Conservation (phyloP, 1,140 invertebrate genomes). For the Bathynomus jamesi region DNA sequence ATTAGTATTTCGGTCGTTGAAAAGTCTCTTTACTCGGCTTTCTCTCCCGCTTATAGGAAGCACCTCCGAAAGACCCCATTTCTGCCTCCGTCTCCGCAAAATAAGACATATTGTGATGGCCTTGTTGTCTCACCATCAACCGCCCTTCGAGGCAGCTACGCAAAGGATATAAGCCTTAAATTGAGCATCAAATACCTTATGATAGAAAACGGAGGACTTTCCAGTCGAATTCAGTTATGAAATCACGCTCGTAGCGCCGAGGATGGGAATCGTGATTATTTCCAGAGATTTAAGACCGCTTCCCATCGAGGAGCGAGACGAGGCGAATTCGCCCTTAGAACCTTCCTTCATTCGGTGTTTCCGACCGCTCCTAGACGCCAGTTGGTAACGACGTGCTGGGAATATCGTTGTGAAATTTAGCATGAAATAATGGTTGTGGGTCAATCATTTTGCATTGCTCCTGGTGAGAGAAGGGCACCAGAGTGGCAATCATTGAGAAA, state of each 20-base stretch:
- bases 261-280: constrained; percentile 28
- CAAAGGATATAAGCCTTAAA: constrained; percentile 23
- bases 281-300: constrained; percentile 3
- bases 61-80: too few species aligned
- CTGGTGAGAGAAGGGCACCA: constrained; percentile 32
- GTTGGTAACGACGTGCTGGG: constrained; percentile 13
- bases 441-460: constrained; percentile 35
- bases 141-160: background rate
- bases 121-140: background rate
- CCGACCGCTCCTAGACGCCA: background rate
- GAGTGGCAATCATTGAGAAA: constrained; percentile 29
- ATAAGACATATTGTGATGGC: background rate
- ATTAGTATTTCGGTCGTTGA: too few species aligned
- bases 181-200: constrained; percentile 33
- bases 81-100: too few species aligned
- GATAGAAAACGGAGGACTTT: constrained; percentile 27
- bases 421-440: constrained; percentile 35
- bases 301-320: background rate
- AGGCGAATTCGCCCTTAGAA: background rate
- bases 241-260: constrained; percentile 25
- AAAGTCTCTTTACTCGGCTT: too few species aligned
- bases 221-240: constrained; percentile 32
- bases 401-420: constrained; percentile 34
- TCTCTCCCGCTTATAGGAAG: too few species aligned
- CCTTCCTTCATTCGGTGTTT: background rate